Evolutionary conservation across 2,113 vertebrate species (phyloP).

Genomic region (Chinchilla lanigera): DNA sequence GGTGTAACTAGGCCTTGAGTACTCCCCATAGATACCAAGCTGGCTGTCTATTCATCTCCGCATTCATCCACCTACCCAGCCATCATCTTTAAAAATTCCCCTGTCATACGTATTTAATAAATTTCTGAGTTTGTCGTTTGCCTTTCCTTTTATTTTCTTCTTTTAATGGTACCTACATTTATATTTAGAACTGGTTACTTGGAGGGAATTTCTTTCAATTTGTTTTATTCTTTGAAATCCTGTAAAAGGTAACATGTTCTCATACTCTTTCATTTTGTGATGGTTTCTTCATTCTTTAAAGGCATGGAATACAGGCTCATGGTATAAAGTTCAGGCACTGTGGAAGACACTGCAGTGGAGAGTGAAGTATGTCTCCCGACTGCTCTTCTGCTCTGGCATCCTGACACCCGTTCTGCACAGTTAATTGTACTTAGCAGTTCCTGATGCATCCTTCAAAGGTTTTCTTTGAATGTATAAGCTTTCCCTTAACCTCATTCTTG

Average conservation of each 20-base stretch:
- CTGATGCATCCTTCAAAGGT: too few species aligned
- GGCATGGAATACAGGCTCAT: not conserved
- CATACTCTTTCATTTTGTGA: not conserved
- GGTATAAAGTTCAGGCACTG: not conserved
- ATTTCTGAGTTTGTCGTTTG: not conserved
- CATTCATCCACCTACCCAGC: not conserved
- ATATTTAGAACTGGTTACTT: not conserved
- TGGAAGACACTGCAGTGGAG: fast-evolving
- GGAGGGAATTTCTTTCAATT: not conserved
- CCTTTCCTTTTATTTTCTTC: not conserved
- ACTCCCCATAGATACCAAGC: too few species aligned
- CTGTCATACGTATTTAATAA: not conserved
- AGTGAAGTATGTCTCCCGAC: not conserved
- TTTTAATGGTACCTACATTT: not conserved
- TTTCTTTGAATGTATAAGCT: not conserved
- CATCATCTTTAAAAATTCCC: not conserved
- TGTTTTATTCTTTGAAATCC: not conserved
- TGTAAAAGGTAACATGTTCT: not conserved
- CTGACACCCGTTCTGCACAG: not conserved
- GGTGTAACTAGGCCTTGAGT: not conserved
- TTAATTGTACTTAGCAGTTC: not conserved
- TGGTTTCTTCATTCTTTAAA: not conserved
- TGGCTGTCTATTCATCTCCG: not conserved
- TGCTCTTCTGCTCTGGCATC: not conserved
- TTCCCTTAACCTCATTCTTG: not conserved